Base-by-base conservation (phyloP, 1,140 invertebrate species). In the Papilio dardanus region DNA sequence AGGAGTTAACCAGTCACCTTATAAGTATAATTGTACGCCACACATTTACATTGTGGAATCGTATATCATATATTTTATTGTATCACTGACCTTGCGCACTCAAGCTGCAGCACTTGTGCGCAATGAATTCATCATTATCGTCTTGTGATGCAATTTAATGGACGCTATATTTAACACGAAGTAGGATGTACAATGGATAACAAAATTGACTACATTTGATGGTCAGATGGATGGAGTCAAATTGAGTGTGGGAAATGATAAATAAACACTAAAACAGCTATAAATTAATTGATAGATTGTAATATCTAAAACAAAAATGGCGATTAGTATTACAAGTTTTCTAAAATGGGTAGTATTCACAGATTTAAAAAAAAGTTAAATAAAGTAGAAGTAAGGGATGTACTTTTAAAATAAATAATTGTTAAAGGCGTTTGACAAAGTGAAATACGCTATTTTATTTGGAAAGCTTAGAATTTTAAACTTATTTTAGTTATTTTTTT, bases 1-100 rank as follows among this genome's bases (percentile, higher is more conserved):
- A 7, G 30, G 21, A 66, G 5, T 66, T 33, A 31, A 69, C 33
- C 67, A 21, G 33, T 37, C 67, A 69, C n/a, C 7, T 69, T 69
- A 69, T 69, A 42, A 21, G 7, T 12, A 33, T 19, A 19, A 21
- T 10, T 4, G 3, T 40, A 35, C 6, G 33, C 6, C 31, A 67
- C 30, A n/a, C 31, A 33, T 35, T 67, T 35, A 10, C 19, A 35
- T 16, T 3, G 19, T 33, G 21, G 10, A 37, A 37, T 37, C 35
- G 19, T 10, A 66, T 35, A 66, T 28, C 24, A 30, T 40, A 12
- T 8, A 28, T 69, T 40, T 21, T 40, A 69, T 37, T 40, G 67
- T 69, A 69, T 69, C 35, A 69, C 67, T 69, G 35, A 69, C 67
- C 67, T 69, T 69, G 67, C 10, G 4, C 67, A 69, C 67, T 8